phyloP scores from a whole-genome alignment of 1,140 invertebrate genomes.

The Danaus plexippus region DNA sequence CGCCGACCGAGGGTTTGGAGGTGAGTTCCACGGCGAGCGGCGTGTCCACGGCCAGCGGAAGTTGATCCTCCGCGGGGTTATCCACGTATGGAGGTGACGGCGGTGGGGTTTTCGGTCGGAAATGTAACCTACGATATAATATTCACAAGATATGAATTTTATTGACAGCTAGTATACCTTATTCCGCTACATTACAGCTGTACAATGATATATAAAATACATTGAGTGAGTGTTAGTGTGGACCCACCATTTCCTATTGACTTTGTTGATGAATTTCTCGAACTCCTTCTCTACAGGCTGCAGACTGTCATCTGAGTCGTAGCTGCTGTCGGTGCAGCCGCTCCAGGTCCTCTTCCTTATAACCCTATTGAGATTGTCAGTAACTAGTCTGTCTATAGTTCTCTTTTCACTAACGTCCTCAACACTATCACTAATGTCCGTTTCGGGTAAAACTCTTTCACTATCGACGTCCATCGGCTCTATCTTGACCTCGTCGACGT shows the following conservation, averaged over 20 bases:
- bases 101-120: conserved; percentile 80
- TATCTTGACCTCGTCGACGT: conserved; percentile 30
- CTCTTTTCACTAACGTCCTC: conserved; percentile 48
- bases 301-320: conserved; percentile 53
- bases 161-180: not conserved
- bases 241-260: conserved; percentile 61
- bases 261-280: conserved; percentile 53
- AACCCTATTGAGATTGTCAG: conserved; percentile 33
- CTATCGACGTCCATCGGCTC: conserved; percentile 26
- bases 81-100: conserved; percentile 35
- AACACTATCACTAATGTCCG: conserved; percentile 32
- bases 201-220: no score
- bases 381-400: conserved; percentile 47
- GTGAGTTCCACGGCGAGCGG: conserved; percentile 73
- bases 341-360: conserved; percentile 48
- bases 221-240: no score
- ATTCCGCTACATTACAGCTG: not conserved
- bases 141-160: conserved; percentile 5
- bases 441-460: conserved; percentile 27
- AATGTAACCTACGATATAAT: conserved; percentile 75
- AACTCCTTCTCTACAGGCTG: conserved; percentile 57
- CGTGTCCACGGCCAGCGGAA: conserved; percentile 68
- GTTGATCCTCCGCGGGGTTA: conserved; percentile 42
- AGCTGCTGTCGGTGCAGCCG: conserved; percentile 44
- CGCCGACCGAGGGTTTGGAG: conserved; percentile 49